phyloP scores from a whole-genome alignment of 92 coral and sea anemone species.

The Hydrozoanthus gracilis region DNA sequence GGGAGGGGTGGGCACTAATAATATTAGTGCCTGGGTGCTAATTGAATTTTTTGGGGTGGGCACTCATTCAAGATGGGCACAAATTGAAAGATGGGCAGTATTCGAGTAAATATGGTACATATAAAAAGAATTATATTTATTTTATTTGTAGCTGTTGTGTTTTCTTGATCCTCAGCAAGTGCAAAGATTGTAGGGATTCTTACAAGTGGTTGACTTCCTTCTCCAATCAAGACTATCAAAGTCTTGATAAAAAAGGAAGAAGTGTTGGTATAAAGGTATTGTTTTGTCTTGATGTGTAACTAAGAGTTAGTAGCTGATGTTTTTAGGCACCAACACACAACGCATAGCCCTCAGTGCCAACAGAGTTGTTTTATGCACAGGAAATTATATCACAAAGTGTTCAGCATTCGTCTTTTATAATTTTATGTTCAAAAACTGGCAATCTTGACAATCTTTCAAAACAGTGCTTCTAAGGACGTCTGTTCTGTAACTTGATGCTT shows the following conservation, averaged over 20 bases:
- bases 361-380: not conserved
- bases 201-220: slow-evolving; percentile 90
- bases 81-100: no score
- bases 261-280: slow-evolving; percentile 29
- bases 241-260: slow-evolving; percentile 97
- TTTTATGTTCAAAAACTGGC: not conserved
- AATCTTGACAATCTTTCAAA: no score
- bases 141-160: slow-evolving; percentile 33
- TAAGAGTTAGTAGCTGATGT: not conserved
- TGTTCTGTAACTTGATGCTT: no score
- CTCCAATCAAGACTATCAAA: slow-evolving; percentile 82
- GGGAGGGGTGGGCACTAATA: no score
- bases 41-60: no score
- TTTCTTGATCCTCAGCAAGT: slow-evolving; percentile 38
- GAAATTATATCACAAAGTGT: not conserved
- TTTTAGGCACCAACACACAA: not conserved
- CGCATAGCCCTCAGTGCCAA: not conserved
- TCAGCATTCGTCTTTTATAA: not conserved
- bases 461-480: no score
- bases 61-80: no score
- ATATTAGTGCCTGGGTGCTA: no score
- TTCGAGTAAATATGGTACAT: no score
- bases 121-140: not conserved
- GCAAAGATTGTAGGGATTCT: slow-evolving; percentile 23
- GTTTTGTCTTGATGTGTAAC: not conserved